Percentiles rank a stretch among this genome's conserved stretches.
Conservation (phyloP, 2,113 vertebrate genomes). For the Puma concolor region DNA sequence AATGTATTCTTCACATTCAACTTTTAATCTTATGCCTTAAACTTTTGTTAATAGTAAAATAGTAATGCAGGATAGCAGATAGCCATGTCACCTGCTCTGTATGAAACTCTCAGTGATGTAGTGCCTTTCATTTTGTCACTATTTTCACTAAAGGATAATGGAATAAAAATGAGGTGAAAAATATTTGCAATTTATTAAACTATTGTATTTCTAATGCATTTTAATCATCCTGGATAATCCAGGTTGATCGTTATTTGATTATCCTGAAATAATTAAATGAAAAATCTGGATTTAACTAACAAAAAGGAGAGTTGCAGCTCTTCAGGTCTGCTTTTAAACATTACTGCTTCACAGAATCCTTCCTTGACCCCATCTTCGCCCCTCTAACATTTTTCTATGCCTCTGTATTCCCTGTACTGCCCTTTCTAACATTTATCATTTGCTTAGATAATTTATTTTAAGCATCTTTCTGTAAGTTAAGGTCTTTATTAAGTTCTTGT, state of each 20-base stretch:
- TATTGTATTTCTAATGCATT: not conserved
- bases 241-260: not conserved
- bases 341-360: not conserved
- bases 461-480: not conserved
- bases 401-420: not conserved
- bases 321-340: not conserved
- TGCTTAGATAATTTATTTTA: not conserved
- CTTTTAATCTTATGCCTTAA: not conserved
- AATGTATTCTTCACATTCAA: not conserved
- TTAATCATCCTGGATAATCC: not conserved
- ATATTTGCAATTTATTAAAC: not conserved
- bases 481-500: not conserved
- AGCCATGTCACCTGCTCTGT: not conserved
- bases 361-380: not conserved
- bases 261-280: not conserved
- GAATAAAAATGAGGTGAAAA: not conserved
- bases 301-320: not conserved
- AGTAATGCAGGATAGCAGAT: not conserved
- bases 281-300: not conserved
- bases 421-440: not conserved
- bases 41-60: not conserved
- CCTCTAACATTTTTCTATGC: not conserved
- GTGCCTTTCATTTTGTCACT: not conserved
- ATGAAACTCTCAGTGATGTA: not conserved
- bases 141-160: conserved; percentile 13